A percentile compares a stretch with the other conserved stretches of the same genome.
phyloP scores from a whole-genome alignment of 37 sponge, comb jelly and placozoan species.

The Halichondria panicea region DNA sequence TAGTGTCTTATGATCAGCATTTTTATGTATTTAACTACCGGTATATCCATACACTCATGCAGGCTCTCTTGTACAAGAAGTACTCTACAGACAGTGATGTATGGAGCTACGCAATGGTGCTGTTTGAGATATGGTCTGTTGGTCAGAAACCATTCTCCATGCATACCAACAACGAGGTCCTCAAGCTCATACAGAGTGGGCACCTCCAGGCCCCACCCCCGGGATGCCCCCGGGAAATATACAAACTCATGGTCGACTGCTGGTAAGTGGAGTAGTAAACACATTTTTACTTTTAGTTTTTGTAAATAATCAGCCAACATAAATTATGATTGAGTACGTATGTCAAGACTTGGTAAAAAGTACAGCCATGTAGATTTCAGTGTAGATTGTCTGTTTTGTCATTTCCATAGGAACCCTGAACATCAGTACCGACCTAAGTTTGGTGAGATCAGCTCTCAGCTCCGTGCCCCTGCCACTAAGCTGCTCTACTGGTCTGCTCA shows the following conservation, averaged over 20 bases:
- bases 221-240: constrained; percentile 49
- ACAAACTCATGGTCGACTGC: constrained; percentile 44
- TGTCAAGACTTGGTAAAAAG: neutral
- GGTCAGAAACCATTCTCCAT: constrained; percentile 45
- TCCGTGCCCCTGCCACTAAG: neutral
- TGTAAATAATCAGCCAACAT: neutral
- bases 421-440: constrained; percentile 30
- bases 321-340: neutral
- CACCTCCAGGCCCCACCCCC: constrained; percentile 45
- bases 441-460: constrained; percentile 15
- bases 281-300: neutral
- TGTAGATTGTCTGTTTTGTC: neutral
- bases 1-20: too few relatives aligned
- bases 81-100: constrained; percentile 65
- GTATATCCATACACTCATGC: neutral
- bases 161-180: constrained; percentile 30
- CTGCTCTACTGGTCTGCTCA: constrained; percentile 12
- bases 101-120: constrained; percentile 66
- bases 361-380: neutral
- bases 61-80: constrained; percentile 52
- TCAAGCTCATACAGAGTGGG: constrained; percentile 2
- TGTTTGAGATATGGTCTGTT: constrained; percentile 70
- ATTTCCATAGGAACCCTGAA: constrained; percentile 15
- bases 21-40: too few relatives aligned
- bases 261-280: constrained; percentile 23